phyloP scores from a whole-genome alignment of 2,113 vertebrate species.

The Peromyscus leucopus region DNA sequence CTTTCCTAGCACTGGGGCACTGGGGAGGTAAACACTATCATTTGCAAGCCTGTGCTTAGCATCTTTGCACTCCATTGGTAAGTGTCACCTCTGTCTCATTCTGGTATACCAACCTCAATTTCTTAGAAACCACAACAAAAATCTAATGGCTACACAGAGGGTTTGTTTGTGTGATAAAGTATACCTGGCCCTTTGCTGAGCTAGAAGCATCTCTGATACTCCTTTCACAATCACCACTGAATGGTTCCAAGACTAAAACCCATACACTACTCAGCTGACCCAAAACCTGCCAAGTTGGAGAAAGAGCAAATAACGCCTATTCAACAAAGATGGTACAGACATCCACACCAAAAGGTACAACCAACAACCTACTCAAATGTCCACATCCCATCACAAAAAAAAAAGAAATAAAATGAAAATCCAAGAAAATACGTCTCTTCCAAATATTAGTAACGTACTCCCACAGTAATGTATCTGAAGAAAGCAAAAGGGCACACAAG shows the following conservation, averaged over 20 bases:
- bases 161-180: background rate
- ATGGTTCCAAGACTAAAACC: background rate
- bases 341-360: background rate
- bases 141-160: no score
- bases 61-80: background rate
- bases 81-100: no score
- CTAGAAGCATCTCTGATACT: background rate
- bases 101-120: background rate
- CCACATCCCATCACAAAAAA: background rate
- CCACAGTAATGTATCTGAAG: background rate
- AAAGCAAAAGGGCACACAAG: background rate
- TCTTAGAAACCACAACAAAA: background rate
- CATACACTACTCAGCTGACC: background rate
- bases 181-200: background rate
- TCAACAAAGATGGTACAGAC: background rate
- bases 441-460: background rate
- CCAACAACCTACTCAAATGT: background rate
- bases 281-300: background rate
- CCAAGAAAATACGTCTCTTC: background rate
- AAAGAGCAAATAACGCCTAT: background rate
- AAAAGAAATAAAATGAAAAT: background rate
- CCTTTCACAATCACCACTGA: background rate
- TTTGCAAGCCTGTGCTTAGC: background rate
- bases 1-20: background rate
- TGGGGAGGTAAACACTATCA: background rate